Percentiles rank a stretch among this genome's conserved stretches.
Conservation (phyloP, 2,113 vertebrate species). For the Dolichotis patagonum region DNA sequence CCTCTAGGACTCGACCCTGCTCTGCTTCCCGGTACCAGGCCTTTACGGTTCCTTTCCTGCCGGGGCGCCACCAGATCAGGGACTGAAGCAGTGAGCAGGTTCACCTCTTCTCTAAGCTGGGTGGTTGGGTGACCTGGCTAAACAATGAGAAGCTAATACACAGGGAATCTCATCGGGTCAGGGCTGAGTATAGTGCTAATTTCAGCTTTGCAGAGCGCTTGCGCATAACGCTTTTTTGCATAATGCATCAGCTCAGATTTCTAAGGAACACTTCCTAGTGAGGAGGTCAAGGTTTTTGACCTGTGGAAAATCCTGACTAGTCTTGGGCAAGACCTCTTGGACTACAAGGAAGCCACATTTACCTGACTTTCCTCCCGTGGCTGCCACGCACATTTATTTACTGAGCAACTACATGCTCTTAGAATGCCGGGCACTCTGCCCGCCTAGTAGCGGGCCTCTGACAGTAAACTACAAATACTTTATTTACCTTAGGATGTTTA, state of each 20-base stretch:
- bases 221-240: neutral
- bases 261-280: neutral
- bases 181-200: neutral
- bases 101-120: neutral
- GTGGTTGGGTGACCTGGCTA: neutral
- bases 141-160: neutral
- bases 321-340: neutral
- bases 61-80: neutral
- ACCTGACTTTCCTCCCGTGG: neutral
- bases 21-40: neutral
- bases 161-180: neutral
- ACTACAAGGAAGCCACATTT: neutral
- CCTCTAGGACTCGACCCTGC: neutral
- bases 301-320: neutral
- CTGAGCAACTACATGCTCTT: neutral
- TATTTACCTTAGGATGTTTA: neutral
- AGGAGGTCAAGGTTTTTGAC: neutral
- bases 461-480: neutral
- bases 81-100: neutral
- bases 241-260: constrained; percentile 21
- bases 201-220: neutral
- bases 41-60: neutral
- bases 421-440: neutral
- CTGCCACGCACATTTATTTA: neutral
- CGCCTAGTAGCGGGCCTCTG: neutral